Percentiles rank a stretch among this genome's conserved stretches.
Conservation (phyloP, 1,140 invertebrate genomes). For the Amphibalanus amphitrite region DNA sequence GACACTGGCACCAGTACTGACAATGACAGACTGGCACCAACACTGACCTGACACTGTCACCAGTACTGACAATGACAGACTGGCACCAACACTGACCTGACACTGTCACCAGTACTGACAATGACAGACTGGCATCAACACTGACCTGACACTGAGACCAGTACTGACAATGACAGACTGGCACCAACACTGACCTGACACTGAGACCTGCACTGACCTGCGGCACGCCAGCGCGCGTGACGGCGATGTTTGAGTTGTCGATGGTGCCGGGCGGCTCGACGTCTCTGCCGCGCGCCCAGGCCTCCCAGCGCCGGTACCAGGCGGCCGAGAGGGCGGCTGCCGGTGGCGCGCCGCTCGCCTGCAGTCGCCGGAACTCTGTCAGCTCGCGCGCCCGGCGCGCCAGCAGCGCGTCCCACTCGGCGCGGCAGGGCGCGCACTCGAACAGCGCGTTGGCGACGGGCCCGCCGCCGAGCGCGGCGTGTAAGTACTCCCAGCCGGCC, state of each 20-base stretch:
- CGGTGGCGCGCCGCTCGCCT: constrained; percentile 14
- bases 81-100: too few species aligned
- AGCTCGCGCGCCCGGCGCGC: constrained; percentile 52
- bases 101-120: too few species aligned
- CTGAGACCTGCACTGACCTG: too few species aligned
- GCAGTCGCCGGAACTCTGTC: constrained; percentile 51
- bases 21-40: too few species aligned
- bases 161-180: too few species aligned
- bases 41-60: too few species aligned
- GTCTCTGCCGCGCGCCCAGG: constrained; percentile 58
- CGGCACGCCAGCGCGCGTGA: constrained; percentile 36
- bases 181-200: too few species aligned
- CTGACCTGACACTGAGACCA: too few species aligned
- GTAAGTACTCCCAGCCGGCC: constrained; percentile 63
- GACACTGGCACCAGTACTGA: too few species aligned
- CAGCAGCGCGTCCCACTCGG: constrained; percentile 45
- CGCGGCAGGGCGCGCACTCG: constrained; percentile 55
- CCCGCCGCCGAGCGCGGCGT: constrained; percentile 64
- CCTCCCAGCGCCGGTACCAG: constrained; percentile 82
- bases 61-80: too few species aligned
- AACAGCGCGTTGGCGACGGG: constrained; percentile 57
- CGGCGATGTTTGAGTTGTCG: constrained; percentile 54
- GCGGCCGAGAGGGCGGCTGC: constrained; percentile 69
- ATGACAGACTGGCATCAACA: too few species aligned
- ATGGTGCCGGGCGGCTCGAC: constrained; percentile 65